Conservation (phyloP, 2,797 vertebrate species). For the Discoglossus pictus region DNA sequence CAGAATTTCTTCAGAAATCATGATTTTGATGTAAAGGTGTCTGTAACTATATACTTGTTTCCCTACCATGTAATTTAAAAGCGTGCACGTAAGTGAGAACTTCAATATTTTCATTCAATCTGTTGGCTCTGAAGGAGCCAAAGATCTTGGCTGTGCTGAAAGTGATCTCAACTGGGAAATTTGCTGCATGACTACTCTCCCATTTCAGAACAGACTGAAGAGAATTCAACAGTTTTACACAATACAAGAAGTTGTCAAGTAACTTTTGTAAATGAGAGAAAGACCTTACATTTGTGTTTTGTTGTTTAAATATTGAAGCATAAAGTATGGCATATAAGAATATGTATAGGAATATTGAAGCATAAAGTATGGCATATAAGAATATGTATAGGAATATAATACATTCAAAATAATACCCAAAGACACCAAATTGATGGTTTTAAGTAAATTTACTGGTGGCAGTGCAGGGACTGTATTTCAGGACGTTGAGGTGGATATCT, state of each 20-base stretch:
- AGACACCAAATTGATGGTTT: not conserved
- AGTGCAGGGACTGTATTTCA: too few relatives aligned
- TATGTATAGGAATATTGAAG: too few relatives aligned
- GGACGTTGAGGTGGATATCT: too few relatives aligned
- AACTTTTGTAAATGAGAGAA: conserved; percentile 1
- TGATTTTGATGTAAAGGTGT: not conserved
- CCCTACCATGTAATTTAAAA: conserved; percentile 16
- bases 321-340: too few relatives aligned
- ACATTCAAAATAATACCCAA: not conserved
- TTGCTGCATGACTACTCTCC: conserved; percentile 34
- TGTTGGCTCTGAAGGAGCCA: conserved; percentile 17
- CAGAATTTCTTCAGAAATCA: not conserved
- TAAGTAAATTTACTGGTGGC: too few relatives aligned
- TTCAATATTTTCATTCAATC: conserved; percentile 28
- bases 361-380: too few relatives aligned
- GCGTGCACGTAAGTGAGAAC: not conserved
- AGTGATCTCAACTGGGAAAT: conserved; percentile 41
- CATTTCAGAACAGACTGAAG: conserved; percentile 17
- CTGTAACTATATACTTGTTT: not conserved
- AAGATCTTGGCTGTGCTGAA: conserved; percentile 28
- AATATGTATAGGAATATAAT: not conserved
- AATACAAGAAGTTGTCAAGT: conserved; percentile 12
- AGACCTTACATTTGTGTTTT: not conserved
- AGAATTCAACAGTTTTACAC: conserved; percentile 20
- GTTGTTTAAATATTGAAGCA: not conserved